Base-by-base conservation (phyloP, 1,140 invertebrate species). In the Pseudomyrmex concolor region DNA sequence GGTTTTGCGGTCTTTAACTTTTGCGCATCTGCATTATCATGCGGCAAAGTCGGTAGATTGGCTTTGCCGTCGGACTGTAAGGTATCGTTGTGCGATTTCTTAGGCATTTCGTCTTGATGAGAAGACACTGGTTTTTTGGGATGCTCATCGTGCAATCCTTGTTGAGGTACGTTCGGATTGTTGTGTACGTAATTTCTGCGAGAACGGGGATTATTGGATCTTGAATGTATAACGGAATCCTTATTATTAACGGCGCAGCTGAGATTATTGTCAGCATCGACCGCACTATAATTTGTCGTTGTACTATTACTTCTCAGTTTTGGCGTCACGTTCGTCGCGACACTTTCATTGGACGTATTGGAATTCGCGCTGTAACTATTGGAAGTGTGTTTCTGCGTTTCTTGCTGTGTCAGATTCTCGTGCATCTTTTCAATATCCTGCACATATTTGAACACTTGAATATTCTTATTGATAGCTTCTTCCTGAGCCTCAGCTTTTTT, bases 381-480 rank as follows among this genome's bases (percentile, higher is more conserved):
- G 15, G 45, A 19, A 48, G 17, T 64, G 0, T 85, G 74, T n/a
- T 86, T 86, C 19, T 86, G 86, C 4, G 34, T 34, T 67, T 90
- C 80, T 25, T 89, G 66, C 55, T 90, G 88, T 10, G 87, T 81
- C 43, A 90, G 54, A 22, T 78, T 89, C 62, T 86, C 88, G 13
- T 91, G 91, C 86, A 93, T 92, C 43, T 93, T 94, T 43, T 94
- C 92, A 15, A 94, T 91, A 43, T 94, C 93, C 43, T 94, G 92
- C 8, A 94, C 92, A 51, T 94, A 94, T 68, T 94, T 94, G 19
- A 91, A 90, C 10, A 94, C 91, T 55, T 92, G 92, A 2, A 92
- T 91, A 48, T 92, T 93, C 59, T 93, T 94, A 68, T 90, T 94
- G 13, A 93, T 91, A 2, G 92, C 92, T 78, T 93, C 92, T 63